A percentile compares a stretch with the other conserved stretches of the same genome.
Evolutionary conservation across 2,888 invertebrate genomes (phyloP).

Genomic region (Ormyrus pomaceus): DNA sequence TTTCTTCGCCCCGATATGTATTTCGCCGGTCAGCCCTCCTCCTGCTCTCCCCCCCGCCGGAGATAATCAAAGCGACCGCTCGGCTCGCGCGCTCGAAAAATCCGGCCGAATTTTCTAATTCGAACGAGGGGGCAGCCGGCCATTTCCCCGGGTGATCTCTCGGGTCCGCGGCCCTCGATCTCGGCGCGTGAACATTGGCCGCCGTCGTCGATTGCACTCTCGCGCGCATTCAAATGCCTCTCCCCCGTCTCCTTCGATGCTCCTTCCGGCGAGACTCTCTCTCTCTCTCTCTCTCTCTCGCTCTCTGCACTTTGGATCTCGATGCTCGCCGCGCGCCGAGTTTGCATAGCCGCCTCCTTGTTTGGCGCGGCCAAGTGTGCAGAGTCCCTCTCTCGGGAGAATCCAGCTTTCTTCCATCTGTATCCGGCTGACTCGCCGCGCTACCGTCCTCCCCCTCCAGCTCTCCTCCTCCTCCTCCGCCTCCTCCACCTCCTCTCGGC

Average conservation of each 20-base stretch:
- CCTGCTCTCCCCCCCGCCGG: not conserved
- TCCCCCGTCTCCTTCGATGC: not conserved
- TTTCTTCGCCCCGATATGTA: constrained; percentile 5
- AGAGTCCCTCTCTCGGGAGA: no score
- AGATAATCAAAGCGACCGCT: not conserved
- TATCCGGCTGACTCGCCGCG: not conserved
- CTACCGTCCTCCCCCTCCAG: not conserved
- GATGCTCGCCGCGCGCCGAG: not conserved
- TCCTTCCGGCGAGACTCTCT: no score
- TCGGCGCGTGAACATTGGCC: not conserved
- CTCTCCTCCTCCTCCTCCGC: not conserved
- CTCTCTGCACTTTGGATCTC: not conserved
- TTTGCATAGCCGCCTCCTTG: constrained; percentile 37
- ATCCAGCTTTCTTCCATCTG: not conserved
- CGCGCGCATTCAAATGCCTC: not conserved
- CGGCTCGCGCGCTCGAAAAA: no score
- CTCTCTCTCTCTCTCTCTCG: not conserved
- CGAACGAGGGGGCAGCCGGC: no score
- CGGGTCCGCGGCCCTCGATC: not conserved
- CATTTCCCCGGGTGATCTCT: no score
- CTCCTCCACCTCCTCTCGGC: not conserved
- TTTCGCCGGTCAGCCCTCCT: constrained; percentile 1
- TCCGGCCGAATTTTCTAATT: no score
- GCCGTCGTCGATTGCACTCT: not conserved
- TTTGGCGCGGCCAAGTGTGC: not conserved